A percentile compares a stretch with the other conserved stretches of the same genome.
These are phyloP conservation scores for Chrysochloris asiatica DNA, from an alignment of 2,113 vertebrate genomes.

Conservation along the genomic window DNA sequence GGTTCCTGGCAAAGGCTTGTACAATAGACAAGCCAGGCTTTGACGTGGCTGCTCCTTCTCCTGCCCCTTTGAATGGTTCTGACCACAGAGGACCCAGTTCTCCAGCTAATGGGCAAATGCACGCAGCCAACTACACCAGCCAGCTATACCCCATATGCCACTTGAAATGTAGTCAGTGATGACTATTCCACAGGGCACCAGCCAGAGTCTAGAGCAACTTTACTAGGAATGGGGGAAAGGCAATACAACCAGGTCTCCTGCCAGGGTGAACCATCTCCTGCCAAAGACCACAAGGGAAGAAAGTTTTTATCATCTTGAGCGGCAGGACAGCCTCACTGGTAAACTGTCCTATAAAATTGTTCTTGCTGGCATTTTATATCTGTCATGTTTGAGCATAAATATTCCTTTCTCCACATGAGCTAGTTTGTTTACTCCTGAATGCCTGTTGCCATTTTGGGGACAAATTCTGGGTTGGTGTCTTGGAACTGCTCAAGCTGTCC, in stretches of 20 bases:
- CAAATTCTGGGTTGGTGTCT: neutral
- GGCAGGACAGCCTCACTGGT: neutral
- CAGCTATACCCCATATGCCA: conserved; percentile 43
- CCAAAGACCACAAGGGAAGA: neutral
- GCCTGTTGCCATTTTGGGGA: neutral
- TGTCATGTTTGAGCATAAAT: conserved; percentile 22
- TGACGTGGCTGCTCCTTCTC: conserved; percentile 67
- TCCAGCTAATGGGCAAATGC: neutral
- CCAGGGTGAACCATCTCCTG: conserved; percentile 5
- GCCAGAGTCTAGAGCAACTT: conserved; percentile 44
- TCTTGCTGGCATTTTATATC: conserved; percentile 22
- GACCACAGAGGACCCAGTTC: conserved; percentile 63
- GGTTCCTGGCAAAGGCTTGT: conserved; percentile 62
- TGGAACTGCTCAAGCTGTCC: neutral
- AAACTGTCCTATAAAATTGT: conserved; percentile 13
- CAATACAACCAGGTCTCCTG: neutral
- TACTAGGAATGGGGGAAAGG: conserved; percentile 20
- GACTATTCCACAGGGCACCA: neutral
- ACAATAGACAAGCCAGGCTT: conserved; percentile 57
- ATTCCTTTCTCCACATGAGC: conserved; percentile 51
- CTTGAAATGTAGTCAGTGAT: conserved; percentile 61
- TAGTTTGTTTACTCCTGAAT: conserved; percentile 33
- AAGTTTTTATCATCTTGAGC: neutral
- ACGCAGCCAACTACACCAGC: neutral
- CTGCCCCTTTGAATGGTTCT: conserved; percentile 48